These are phyloP conservation scores for Pipistrellus pipistrellus DNA, from an alignment of 2,797 vertebrate genomes.

Conservation along the genomic window DNA sequence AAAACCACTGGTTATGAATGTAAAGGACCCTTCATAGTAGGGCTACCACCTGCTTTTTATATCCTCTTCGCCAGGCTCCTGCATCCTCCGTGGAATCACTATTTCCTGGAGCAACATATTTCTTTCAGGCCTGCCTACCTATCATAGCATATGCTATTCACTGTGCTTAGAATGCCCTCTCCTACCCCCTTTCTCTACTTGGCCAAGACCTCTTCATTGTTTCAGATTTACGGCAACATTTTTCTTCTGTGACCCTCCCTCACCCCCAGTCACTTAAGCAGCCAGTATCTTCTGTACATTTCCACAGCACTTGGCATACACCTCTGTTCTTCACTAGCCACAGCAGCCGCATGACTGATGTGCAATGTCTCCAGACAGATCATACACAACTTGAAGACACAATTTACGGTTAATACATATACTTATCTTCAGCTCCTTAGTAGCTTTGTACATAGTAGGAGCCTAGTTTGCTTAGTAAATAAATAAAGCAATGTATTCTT, in stretches of 20 bases:
- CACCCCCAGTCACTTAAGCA: neutral
- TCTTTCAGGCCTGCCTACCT: neutral
- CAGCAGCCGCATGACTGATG: neutral
- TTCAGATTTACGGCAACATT: neutral
- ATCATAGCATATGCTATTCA: neutral
- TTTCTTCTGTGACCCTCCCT: neutral
- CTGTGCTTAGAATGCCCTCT: neutral
- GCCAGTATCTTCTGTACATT: neutral
- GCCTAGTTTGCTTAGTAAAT: conserved; percentile 46
- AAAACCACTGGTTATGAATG: neutral
- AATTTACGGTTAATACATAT: conserved; percentile 14
- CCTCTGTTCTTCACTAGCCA: neutral
- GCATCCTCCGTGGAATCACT: neutral
- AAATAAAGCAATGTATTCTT: conserved; percentile 1
- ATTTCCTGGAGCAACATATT: neutral
- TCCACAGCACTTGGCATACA: neutral
- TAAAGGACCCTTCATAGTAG: neutral
- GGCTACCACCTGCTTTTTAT: neutral
- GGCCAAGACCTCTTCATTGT: neutral
- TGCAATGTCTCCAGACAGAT: conserved; percentile 39
- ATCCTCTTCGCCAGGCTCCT: neutral
- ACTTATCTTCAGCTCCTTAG: conserved; percentile 13
- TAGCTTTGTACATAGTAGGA: neutral
- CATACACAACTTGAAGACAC: neutral
- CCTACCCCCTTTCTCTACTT: neutral